Evolutionary conservation across 53 echinoderm and acorn worm species (phyloP).

Genomic region (Hippasteria phrygiana): DNA sequence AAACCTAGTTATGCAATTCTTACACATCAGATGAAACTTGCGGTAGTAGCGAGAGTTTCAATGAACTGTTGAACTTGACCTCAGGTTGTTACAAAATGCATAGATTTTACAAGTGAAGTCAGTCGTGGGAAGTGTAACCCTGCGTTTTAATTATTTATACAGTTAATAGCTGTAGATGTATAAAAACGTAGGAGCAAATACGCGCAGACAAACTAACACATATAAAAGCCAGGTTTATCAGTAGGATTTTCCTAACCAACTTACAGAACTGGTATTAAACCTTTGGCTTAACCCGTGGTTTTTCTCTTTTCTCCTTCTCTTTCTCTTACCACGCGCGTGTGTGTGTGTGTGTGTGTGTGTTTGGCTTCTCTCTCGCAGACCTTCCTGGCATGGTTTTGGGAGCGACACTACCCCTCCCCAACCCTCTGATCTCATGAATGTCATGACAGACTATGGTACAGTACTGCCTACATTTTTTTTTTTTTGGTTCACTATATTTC

Average conservation of each 20-base stretch:
- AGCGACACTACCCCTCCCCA: constrained; percentile 52
- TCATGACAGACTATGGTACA: constrained; percentile 61
- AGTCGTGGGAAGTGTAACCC: background rate
- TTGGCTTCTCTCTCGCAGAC: constrained; percentile 34
- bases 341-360: constrained; percentile 4
- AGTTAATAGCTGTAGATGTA: background rate
- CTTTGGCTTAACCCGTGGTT: constrained; percentile 56
- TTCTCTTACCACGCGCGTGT: background rate
- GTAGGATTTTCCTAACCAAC: background rate
- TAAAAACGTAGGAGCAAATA: background rate
- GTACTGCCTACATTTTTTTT: constrained; percentile 59
- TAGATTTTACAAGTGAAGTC: background rate
- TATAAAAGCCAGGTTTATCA: background rate
- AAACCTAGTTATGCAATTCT: too few relatives aligned
- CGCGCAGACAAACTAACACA: background rate
- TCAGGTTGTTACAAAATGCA: too few relatives aligned
- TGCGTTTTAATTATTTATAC: background rate
- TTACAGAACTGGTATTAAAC: background rate
- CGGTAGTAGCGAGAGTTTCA: too few relatives aligned
- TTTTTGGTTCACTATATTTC: constrained; percentile 8
- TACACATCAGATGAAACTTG: too few relatives aligned
- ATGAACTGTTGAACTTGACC: too few relatives aligned
- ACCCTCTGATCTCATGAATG: constrained; percentile 57
- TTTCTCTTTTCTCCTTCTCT: constrained; percentile 29
- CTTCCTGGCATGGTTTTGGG: constrained; percentile 57